Evolutionary conservation across 1,140 invertebrate genomes (phyloP).

Genomic region (Scaptomyza hsui): DNA sequence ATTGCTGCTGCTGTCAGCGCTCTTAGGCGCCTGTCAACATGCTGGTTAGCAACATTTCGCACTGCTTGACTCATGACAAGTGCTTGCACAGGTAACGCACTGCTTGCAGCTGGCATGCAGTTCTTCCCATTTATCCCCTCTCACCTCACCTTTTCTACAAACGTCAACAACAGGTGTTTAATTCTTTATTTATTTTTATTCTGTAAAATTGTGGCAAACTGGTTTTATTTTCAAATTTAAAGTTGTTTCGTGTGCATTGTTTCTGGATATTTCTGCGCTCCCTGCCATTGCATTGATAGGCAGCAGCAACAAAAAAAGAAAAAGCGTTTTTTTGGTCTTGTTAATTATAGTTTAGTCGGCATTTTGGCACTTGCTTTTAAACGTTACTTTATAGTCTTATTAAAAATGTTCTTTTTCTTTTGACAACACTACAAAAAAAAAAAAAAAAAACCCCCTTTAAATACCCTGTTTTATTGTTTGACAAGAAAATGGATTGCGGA

Average conservation of each 20-base stretch:
- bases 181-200: constrained; percentile 18
- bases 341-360: constrained; percentile 13
- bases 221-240: constrained; percentile 19
- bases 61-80: constrained; percentile 41
- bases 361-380: not conserved
- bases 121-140: not conserved
- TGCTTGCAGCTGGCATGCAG: constrained; percentile 17
- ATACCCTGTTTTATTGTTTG: not conserved
- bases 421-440: not conserved
- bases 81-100: constrained; percentile 1
- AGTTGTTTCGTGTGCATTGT: constrained; percentile 1
- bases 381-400: not conserved
- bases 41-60: not conserved
- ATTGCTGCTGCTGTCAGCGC: not conserved
- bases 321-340: not conserved
- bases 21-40: not conserved
- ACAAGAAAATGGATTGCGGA: not conserved
- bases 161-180: constrained; percentile 58
- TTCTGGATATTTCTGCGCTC: constrained; percentile 57
- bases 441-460: constrained; percentile 3
- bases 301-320: constrained; percentile 16
- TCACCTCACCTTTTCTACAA: not conserved
- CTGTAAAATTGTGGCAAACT: constrained; percentile 21
- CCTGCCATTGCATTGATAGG: constrained; percentile 65
- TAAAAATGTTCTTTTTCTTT: not conserved